Evolutionary conservation across 2,113 vertebrate genomes (phyloP), one percentile per base, ranked within the genome.

Genomic region (Pogonocichla stellata): DNA sequence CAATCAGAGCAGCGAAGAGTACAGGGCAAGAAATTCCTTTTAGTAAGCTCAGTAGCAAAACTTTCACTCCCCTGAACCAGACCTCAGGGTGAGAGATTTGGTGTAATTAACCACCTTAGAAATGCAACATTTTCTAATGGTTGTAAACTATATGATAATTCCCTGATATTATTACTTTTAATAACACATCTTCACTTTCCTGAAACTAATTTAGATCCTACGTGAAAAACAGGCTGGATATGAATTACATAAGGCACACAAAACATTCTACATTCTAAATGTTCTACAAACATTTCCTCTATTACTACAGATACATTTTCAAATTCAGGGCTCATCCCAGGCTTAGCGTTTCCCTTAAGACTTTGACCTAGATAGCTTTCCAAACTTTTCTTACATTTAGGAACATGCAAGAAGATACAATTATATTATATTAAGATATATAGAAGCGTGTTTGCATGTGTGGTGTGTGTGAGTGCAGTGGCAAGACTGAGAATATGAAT

Each of bases 1-100:
- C 51, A 62, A 43, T 42, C 60, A 88, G 82, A 93, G 33, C 64
- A 86, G 51, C 40, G 71, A 61, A 43, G 14, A 54, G 20, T 23
- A 56, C 77, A 65, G 81, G 14, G 12, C 24, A 65, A 60, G 62
- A 60, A 92, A 79, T 56, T 38, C 12, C 45, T 80, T 80, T 51
- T 19, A 82, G 69, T 75, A 53, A 87, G 12, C 29, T 62, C 82
- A 74, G 58, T 45, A 50, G 47, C 38, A 94, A 86, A 91, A 61
- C 31, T 74, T 67, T 75, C 8, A 42, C 58, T 84, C 19, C 36
- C 29, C 16, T 80, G 48, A 86, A 73, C 19, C 58, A 80, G 42
- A 81, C 20, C 48, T 72, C 11, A 22, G 34, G 17, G 20, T 74
- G 58, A 85, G 24, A 77, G 45, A 56, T 65, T 53, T 60, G 20